A percentile compares a stretch with the other conserved stretches of the same genome.
These are phyloP conservation scores for Xiphorhynchus erythropygius DNA, from an alignment of 2,797 vertebrate genomes.

Conservation along the genomic window DNA sequence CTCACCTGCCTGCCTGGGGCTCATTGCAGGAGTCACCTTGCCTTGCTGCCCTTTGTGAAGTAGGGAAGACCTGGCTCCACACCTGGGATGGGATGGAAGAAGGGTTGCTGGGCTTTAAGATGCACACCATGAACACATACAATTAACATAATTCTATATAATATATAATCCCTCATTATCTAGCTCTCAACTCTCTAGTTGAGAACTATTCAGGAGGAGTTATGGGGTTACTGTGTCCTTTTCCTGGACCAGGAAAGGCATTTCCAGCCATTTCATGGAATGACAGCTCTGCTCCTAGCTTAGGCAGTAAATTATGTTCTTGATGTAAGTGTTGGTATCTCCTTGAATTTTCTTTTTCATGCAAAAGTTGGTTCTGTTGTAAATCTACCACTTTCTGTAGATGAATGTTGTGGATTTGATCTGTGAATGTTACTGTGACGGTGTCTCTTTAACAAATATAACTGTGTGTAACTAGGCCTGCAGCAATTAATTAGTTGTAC, in stretches of 20 bases:
- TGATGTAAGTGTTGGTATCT: rapidly evolving
- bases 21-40: neutral
- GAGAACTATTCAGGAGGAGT: neutral
- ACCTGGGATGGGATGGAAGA: neutral
- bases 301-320: neutral
- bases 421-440: neutral
- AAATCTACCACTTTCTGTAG: neutral
- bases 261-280: neutral
- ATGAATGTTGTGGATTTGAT: neutral
- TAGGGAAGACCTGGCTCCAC: neutral
- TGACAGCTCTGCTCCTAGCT: neutral
- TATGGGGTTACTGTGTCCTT: neutral
- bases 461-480: neutral
- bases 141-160: neutral
- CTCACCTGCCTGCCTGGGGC: neutral
- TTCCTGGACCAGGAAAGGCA: neutral
- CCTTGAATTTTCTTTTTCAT: neutral
- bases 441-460: neutral
- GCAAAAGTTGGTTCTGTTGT: neutral
- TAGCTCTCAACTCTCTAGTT: neutral
- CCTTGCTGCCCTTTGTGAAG: neutral
- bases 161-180: neutral
- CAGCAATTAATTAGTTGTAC: conserved; percentile 4
- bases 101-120: neutral
- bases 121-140: neutral